Evolutionary conservation across 1,140 invertebrate genomes (phyloP), one percentile per base, ranked within the genome.

Genomic region (Phymastichus coffea): DNA sequence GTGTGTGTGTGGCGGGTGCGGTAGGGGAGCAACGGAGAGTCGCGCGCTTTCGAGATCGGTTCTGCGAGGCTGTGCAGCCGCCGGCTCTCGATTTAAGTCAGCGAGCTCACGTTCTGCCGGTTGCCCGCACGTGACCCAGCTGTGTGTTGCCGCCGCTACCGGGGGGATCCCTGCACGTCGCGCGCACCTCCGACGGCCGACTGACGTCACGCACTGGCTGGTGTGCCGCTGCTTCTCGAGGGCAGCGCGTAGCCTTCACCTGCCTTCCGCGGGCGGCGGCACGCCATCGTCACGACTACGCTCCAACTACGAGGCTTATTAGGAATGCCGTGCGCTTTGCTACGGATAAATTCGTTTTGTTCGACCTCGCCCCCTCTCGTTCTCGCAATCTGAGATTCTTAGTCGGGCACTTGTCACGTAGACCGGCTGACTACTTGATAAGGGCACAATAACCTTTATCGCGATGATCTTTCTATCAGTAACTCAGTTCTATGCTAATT

Each of bases 61-160:
- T 56, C 22, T 35, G 47, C 26, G 41, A n/a, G n/a, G 25, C 35
- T n/a, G n/a, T n/a, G n/a, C n/a, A n/a, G n/a, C 59, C 25, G 47
- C 44, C 23, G 8, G 66, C 64, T 68, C 64, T 67, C 68, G 68
- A 69, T 71, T 73, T 69, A 68, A 67, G 69, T 73, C 70, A 65
- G 15, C 4, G 33, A 65, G 66, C 71, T 72, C 70, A 72, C 71
- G 71, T 75, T 41, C 46, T 43, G 61, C 67, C 57, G 63, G 57
- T 63, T 49, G 12, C 55, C 47, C 65, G 73, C 72, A 74, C 75
- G 74, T 77, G 72, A 76, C 71, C 71, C 73, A 75, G 73, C 75
- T 77, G 73, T 33, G 28, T 33, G 28, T 33, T 33, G 28, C 28
- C 6, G 71, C 60, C 41, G 44, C 47, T 17, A 17, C n/a, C 28